These are phyloP conservation scores for Phycodurus eques DNA, from an alignment of 2,113 vertebrate species.

Conservation along the genomic window DNA sequence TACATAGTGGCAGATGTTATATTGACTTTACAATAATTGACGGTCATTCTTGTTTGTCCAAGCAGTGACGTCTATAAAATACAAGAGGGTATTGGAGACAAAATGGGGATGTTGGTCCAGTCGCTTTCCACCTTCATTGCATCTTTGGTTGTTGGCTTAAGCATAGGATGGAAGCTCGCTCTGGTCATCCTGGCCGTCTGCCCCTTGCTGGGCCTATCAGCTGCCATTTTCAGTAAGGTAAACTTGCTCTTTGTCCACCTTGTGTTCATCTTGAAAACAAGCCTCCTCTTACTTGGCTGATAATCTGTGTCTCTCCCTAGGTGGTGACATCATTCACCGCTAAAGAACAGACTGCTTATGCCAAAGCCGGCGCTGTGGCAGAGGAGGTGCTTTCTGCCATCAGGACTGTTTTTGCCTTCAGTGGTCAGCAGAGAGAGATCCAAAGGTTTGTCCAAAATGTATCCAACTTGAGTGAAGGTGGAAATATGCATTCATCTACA, in stretches of 20 bases:
- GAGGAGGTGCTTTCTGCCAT: constrained; percentile 88
- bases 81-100: constrained; percentile 94
- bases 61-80: constrained; percentile 92
- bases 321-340: constrained; percentile 86
- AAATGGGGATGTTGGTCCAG: constrained; percentile 85
- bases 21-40: not conserved
- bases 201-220: constrained; percentile 84
- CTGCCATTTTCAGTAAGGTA: constrained; percentile 72
- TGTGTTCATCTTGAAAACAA: not conserved
- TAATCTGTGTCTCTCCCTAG: constrained; percentile 53
- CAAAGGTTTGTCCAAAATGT: constrained; percentile 74
- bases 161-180: constrained; percentile 92
- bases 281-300: not conserved
- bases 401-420: constrained; percentile 92
- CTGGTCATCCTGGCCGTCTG: constrained; percentile 92
- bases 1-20: not conserved
- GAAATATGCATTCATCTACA: not conserved
- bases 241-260: not conserved
- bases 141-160: constrained; percentile 85
- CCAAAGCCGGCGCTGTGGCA: constrained; percentile 93
- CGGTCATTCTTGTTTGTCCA: not conserved
- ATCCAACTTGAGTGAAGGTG: not conserved
- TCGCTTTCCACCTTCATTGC: constrained; percentile 78
- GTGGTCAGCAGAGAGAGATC: constrained; percentile 89
- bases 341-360: constrained; percentile 89